These are phyloP conservation scores for Hyles euphorbiae DNA, from an alignment of 1,140 invertebrate genomes.

Conservation along the genomic window DNA sequence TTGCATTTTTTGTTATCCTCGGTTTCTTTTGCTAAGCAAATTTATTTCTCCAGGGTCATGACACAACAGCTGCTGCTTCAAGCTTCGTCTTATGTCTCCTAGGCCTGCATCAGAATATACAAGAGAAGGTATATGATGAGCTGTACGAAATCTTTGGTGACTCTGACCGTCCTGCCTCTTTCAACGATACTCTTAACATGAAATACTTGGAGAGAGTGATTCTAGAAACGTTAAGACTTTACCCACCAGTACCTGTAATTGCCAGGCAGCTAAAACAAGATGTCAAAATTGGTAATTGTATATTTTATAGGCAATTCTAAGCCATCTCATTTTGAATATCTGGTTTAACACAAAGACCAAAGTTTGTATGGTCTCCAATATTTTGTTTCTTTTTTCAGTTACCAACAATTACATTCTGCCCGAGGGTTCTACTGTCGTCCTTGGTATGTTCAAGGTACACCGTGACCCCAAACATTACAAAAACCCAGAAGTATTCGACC, in stretches of 20 bases:
- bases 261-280: conserved; percentile 80
- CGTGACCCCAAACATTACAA: conserved; percentile 83
- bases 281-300: conserved; percentile 52
- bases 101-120: conserved; percentile 86
- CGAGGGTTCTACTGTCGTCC: conserved; percentile 79
- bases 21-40: not conserved
- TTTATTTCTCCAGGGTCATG: conserved; percentile 80
- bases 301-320: not conserved
- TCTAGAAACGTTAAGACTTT: conserved; percentile 89
- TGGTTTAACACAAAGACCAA: not conserved
- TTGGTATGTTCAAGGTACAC: conserved; percentile 82
- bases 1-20: too few species aligned
- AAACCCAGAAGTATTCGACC: conserved; percentile 87
- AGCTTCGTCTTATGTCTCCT: conserved; percentile 90
- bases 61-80: conserved; percentile 91
- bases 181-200: conserved; percentile 86
- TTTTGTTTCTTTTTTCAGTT: conserved; percentile 32
- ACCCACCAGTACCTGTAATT: conserved; percentile 90
- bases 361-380: not conserved
- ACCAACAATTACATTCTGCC: conserved; percentile 78
- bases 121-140: conserved; percentile 86
- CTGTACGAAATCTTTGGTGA: conserved; percentile 89
- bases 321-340: too few species aligned
- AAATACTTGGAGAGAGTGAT: conserved; percentile 90
- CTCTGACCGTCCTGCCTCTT: conserved; percentile 83